Evolutionary conservation across 1,140 invertebrate species (phyloP).

Genomic region (Hesperophylax magnus): DNA sequence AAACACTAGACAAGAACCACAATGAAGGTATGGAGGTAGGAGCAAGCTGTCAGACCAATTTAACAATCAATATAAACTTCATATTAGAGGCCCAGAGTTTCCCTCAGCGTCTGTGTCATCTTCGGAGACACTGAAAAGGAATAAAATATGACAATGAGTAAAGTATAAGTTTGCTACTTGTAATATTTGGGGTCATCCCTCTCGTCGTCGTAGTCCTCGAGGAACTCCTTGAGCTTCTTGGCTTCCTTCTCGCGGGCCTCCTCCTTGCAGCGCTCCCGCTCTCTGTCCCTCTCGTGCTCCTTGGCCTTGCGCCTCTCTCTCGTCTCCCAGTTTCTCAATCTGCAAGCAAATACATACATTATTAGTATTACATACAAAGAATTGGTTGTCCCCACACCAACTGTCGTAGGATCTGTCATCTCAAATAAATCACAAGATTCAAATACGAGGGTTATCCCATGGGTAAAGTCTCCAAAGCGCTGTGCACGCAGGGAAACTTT

Average conservation of each 20-base stretch:
- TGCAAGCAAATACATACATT: constrained; percentile 58
- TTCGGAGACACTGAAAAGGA: no score
- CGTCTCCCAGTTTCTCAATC: constrained; percentile 89
- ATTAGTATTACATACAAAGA: no score
- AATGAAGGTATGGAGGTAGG: no score
- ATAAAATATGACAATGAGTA: neutral
- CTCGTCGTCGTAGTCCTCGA: constrained; percentile 99
- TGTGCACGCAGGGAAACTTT: no score
- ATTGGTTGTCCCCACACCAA: no score
- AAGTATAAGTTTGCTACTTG: constrained; percentile 74
- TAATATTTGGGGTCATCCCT: constrained; percentile 97
- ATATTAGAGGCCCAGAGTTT: no score
- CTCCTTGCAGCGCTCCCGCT: constrained; percentile 87
- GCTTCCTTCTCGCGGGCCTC: constrained; percentile 92
- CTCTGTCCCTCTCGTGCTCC: constrained; percentile 92
- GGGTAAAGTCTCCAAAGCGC: no score
- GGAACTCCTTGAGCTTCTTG: constrained; percentile 94
- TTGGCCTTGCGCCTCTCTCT: constrained; percentile 93
- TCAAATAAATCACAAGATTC: neutral
- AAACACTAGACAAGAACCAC: no score
- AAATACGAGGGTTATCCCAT: no score
- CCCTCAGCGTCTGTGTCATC: no score
- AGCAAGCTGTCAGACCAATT: no score
- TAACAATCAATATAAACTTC: no score
- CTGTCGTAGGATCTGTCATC: neutral